A percentile compares a stretch with the other conserved stretches of the same genome.
Conservation (phyloP, 2,113 vertebrate species). For the Monarcha castaneiventris region DNA sequence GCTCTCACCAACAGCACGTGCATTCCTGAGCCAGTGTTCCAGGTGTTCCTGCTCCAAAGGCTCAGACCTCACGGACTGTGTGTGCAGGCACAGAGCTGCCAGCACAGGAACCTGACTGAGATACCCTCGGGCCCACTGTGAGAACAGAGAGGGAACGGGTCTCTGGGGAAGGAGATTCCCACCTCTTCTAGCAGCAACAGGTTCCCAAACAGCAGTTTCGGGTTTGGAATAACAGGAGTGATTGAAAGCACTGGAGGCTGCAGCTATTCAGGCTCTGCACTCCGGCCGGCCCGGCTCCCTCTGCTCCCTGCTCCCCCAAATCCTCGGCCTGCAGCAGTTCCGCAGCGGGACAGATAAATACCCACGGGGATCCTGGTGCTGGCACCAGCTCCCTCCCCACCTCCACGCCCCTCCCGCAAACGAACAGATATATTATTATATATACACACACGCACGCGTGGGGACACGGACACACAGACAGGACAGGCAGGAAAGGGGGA, state of each 20-base stretch:
- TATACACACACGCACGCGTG: not conserved
- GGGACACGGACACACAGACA: conserved; percentile 29
- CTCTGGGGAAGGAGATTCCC: conserved; percentile 39
- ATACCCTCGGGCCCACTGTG: not conserved
- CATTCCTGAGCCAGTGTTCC: not conserved
- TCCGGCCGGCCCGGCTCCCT: not conserved
- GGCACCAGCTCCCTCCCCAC: not conserved
- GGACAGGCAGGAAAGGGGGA: conserved; percentile 29
- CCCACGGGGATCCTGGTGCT: not conserved
- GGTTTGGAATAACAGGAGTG: conserved; percentile 33
- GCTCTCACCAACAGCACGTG: not conserved
- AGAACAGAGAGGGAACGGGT: not conserved
- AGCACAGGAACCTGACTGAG: not conserved
- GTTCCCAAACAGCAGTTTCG: conserved; percentile 47
- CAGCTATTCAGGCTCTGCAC: not conserved
- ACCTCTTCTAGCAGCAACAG: conserved; percentile 64
- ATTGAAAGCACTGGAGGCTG: conserved; percentile 29
- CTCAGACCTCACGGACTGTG: not conserved
- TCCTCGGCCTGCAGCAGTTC: not conserved
- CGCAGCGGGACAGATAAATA: not conserved
- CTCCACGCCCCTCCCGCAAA: conserved; percentile 25
- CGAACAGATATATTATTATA: conserved; percentile 36
- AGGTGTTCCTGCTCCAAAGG: not conserved
- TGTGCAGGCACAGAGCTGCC: not conserved
- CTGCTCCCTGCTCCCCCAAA: not conserved